Evolutionary conservation across 1,140 invertebrate species (phyloP).

Genomic region (Pemphigus obesinymphae): DNA sequence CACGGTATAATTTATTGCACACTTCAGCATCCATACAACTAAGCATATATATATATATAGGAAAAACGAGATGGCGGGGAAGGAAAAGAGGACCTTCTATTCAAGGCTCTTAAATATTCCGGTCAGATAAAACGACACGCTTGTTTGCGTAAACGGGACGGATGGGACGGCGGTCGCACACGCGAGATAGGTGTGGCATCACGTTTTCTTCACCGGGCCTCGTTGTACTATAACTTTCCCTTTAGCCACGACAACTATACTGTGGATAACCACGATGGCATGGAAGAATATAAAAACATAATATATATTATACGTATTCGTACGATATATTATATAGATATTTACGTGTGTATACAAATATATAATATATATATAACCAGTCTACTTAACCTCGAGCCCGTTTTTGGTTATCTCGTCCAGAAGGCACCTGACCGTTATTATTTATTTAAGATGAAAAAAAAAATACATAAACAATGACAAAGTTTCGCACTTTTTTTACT

Average conservation of each 20-base stretch:
- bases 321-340: neutral
- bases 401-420: neutral
- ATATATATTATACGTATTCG: neutral
- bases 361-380: neutral
- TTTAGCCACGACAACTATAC: neutral
- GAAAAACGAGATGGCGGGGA: too few species aligned
- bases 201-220: neutral
- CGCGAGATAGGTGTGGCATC: neutral
- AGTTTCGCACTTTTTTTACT: neutral
- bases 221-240: neutral
- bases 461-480: neutral
- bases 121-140: constrained; percentile 36
- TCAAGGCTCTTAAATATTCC: constrained; percentile 32
- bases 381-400: neutral
- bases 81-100: too few species aligned
- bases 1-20: too few species aligned
- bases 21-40: too few species aligned
- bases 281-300: neutral
- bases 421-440: neutral
- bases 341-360: neutral
- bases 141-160: constrained; percentile 28
- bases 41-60: too few species aligned
- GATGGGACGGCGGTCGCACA: neutral
- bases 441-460: neutral
- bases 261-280: neutral